These are phyloP conservation scores for Sapayoa aenigma DNA, from an alignment of 2,113 vertebrate species.

Conservation along the genomic window DNA sequence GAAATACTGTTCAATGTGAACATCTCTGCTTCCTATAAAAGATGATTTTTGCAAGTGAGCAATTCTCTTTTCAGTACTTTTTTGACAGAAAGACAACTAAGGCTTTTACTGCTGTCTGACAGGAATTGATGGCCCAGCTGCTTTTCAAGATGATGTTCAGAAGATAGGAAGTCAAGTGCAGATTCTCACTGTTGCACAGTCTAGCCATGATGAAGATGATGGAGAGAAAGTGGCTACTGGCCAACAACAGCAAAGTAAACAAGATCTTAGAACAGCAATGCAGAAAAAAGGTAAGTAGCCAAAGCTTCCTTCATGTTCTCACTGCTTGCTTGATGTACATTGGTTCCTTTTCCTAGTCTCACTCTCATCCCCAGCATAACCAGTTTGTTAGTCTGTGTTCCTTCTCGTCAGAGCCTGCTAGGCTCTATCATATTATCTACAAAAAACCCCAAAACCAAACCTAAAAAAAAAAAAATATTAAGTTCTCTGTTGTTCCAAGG, in stretches of 20 bases:
- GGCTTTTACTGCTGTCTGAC: constrained; percentile 56
- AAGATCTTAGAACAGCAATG: constrained; percentile 91
- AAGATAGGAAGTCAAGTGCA: constrained; percentile 83
- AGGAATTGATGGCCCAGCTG: constrained; percentile 87
- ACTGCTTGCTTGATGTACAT: background rate
- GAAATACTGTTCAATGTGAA: background rate
- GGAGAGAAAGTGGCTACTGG: constrained; percentile 80
- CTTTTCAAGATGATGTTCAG: constrained; percentile 84
- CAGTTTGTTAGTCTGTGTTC: background rate
- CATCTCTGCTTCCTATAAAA: background rate
- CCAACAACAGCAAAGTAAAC: constrained; percentile 84
- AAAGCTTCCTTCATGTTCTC: background rate
- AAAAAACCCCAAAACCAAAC: background rate
- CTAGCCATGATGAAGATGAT: constrained; percentile 78
- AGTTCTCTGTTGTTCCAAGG: background rate
- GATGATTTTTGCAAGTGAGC: background rate
- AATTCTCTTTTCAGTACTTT: background rate
- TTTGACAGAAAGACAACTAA: background rate
- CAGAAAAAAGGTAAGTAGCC: constrained; percentile 90
- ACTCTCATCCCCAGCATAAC: background rate
- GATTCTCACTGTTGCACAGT: constrained; percentile 87
- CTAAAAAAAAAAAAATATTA: background rate
- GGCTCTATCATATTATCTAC: background rate
- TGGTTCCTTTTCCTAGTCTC: background rate
- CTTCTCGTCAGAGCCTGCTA: background rate